Percentiles rank a stretch among this genome's conserved stretches.
Evolutionary conservation across 2,113 vertebrate species (phyloP).

Genomic region (Chamaetylas fuelleborni): DNA sequence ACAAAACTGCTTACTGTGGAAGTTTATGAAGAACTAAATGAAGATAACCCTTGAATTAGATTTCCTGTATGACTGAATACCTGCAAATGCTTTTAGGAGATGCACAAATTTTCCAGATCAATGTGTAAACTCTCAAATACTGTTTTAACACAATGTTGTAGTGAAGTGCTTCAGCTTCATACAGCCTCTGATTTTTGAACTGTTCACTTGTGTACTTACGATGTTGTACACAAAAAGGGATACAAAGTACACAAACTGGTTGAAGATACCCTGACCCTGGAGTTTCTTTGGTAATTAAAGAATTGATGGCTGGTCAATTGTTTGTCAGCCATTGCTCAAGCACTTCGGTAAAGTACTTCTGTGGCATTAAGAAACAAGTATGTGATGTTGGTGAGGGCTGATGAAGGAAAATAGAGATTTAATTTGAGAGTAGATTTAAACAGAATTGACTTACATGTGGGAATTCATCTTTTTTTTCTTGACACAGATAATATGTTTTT

Average conservation of each 20-base stretch:
- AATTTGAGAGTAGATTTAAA: neutral
- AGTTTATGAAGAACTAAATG: neutral
- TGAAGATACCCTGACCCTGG: neutral
- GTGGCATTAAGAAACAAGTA: neutral
- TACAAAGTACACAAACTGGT: neutral
- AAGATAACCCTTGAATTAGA: neutral
- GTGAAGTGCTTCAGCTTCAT: neutral
- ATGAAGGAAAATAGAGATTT: neutral
- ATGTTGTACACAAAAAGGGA: neutral
- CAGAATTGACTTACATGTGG: neutral
- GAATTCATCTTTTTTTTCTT: neutral
- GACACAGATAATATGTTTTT: neutral
- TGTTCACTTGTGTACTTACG: fast-evolving
- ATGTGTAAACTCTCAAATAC: neutral
- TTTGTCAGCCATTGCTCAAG: neutral
- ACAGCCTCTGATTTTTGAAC: neutral
- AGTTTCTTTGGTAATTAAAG: neutral
- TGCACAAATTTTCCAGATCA: neutral
- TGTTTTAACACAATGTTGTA: neutral
- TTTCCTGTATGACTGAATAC: neutral
- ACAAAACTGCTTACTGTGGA: neutral
- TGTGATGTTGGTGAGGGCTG: neutral
- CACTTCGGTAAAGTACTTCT: neutral
- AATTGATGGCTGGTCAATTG: neutral
- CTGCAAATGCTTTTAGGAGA: neutral